These are phyloP conservation scores for Hetaerina titia DNA, from an alignment of 2,888 invertebrate species.

Conservation along the genomic window DNA sequence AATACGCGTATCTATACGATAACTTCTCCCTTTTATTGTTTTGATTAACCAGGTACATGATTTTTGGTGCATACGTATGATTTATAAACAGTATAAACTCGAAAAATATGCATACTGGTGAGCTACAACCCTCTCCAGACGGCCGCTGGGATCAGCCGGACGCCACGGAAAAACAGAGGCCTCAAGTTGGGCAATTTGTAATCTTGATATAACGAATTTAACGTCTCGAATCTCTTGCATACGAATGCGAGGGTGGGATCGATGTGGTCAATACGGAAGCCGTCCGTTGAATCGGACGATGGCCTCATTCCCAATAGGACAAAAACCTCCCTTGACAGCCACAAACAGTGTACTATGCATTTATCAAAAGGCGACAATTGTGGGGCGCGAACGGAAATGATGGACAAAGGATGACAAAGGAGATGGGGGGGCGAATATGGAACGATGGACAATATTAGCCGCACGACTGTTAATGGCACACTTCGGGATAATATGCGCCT, in stretches of 20 bases:
- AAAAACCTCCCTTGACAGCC: neutral
- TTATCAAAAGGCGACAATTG: neutral
- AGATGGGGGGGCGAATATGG: no score
- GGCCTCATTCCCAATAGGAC: neutral
- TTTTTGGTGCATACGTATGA: no score
- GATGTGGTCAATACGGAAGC: slow-evolving; percentile 14
- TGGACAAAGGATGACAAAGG: neutral
- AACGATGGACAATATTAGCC: no score
- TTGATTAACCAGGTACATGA: no score
- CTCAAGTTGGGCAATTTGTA: neutral
- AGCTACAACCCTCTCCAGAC: neutral
- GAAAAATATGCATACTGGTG: neutral
- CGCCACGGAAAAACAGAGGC: neutral
- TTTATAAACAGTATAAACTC: no score
- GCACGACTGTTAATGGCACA: no score
- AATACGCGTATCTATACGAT: no score
- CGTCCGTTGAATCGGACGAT: slow-evolving; percentile 40
- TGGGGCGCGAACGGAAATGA: neutral
- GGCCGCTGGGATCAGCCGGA: neutral
- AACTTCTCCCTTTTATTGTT: no score
- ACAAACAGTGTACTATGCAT: neutral
- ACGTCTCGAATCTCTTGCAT: slow-evolving; percentile 26
- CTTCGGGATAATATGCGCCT: no score
- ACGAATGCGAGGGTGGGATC: slow-evolving; percentile 15
- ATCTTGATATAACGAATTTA: slow-evolving; percentile 13